Evolutionary conservation across 2,797 vertebrate genomes (phyloP).

Genomic region (Lates japonicus): DNA sequence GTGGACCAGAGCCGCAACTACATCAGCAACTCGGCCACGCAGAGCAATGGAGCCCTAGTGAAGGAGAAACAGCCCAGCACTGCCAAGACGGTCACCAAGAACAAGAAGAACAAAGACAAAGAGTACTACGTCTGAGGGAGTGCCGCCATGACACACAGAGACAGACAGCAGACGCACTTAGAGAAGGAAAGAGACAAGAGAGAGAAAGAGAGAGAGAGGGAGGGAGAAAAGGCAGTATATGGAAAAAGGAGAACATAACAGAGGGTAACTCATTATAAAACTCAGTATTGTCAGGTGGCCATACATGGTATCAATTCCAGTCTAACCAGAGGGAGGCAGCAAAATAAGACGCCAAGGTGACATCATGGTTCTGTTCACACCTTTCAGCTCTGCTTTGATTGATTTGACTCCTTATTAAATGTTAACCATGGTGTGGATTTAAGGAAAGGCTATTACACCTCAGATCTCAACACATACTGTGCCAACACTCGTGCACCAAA

Average conservation of each 20-base stretch:
- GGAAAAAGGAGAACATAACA: slow-evolving; percentile 27
- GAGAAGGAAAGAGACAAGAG: slow-evolving; percentile 70
- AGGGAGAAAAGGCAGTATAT: slow-evolving; percentile 40
- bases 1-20: slow-evolving; percentile 95
- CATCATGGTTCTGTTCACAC: slow-evolving; percentile 17
- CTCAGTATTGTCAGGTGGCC: slow-evolving; percentile 70
- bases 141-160: slow-evolving; percentile 56
- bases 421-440: slow-evolving; percentile 18
- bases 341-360: slow-evolving; percentile 29
- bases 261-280: slow-evolving; percentile 41
- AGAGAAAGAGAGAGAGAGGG: slow-evolving; percentile 54
- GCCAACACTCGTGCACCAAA: slow-evolving; percentile 69
- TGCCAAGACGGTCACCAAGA: slow-evolving; percentile 92
- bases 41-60: slow-evolving; percentile 92
- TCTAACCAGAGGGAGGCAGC: slow-evolving; percentile 34
- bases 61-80: slow-evolving; percentile 92
- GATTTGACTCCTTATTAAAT: slow-evolving; percentile 24
- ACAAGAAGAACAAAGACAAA: slow-evolving; percentile 98
- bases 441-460: slow-evolving; percentile 46
- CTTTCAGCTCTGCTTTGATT: slow-evolving; percentile 22
- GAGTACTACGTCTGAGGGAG: slow-evolving; percentile 95
- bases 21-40: slow-evolving; percentile 94
- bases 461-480: slow-evolving; percentile 57
- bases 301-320: slow-evolving; percentile 38
- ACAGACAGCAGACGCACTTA: slow-evolving; percentile 62